Evolutionary conservation across 1,140 invertebrate species (phyloP).

Genomic region (Pseudomyrmex concolor): DNA sequence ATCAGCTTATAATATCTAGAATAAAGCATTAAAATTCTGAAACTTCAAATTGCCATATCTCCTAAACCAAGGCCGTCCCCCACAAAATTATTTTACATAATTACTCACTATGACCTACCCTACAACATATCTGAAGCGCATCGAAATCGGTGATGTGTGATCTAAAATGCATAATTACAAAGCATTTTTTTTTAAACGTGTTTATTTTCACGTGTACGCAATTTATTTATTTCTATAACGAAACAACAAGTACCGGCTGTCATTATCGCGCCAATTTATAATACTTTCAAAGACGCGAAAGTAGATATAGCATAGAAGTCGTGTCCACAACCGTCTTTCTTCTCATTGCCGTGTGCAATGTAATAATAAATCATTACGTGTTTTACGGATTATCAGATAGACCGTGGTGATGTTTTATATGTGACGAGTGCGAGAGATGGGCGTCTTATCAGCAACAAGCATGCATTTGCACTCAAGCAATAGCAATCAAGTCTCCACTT

Average conservation of each 20-base stretch:
- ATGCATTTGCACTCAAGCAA: conserved; percentile 77
- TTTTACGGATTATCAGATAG: conserved; percentile 70
- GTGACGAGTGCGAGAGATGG: conserved; percentile 66
- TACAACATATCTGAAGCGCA: too few relatives aligned
- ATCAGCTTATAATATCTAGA: too few relatives aligned
- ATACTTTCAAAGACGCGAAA: conserved; percentile 35
- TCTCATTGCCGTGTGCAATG: background rate
- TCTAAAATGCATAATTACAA: too few relatives aligned
- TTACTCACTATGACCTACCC: too few relatives aligned
- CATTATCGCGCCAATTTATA: conserved; percentile 55
- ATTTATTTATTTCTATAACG: conserved; percentile 27
- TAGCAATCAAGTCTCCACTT: conserved; percentile 40
- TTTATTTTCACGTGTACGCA: background rate
- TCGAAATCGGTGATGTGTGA: too few relatives aligned
- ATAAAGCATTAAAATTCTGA: too few relatives aligned
- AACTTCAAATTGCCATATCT: too few relatives aligned
- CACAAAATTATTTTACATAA: too few relatives aligned
- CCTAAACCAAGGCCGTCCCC: too few relatives aligned
- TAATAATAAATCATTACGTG: conserved; percentile 72
- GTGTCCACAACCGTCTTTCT: background rate
- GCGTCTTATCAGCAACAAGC: conserved; percentile 71
- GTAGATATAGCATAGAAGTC: background rate
- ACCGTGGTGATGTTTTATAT: conserved; percentile 35
- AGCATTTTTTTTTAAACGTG: too few relatives aligned
- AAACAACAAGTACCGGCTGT: conserved; percentile 17